Base-by-base conservation (phyloP, 2,888 invertebrate species). In the Drosophila flavopinicola region DNA sequence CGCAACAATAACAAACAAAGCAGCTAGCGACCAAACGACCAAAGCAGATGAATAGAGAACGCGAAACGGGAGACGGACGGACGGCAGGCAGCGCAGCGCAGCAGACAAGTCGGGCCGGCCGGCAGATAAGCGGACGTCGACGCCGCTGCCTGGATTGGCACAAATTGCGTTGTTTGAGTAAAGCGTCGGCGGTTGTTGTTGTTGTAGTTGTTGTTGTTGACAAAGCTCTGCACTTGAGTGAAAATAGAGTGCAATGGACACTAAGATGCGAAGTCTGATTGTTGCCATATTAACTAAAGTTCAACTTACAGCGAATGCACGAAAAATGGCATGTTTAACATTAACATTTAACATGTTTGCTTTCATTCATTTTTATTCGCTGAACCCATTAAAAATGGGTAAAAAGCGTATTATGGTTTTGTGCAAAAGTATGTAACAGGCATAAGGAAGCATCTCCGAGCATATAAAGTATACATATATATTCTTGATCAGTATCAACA, bases 141-240 rank as follows among this genome's bases (percentile, higher is more conserved):
- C 23, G 13, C 33, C 41, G 53, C 37, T 75, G 69, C 53, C 42
- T 37, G 66, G 66, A 75, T 71, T 76, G 72, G 53, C 72, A 61
- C 20, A 58, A 73, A 75, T 63, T 73, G 73, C 76, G 76, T 66
- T 71, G 54, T 71, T 72, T 37, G 23, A 53, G 53, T 57, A 71
- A 66, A 39, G 47, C 35, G 29, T n/a, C n/a, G 11, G 42, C 52
- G 32, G 11, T 42, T 45, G 33, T 45, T 42, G 11, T 29, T 39
- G 30, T 53, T 38, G 24, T 20, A 45, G n/a, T 45, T 42, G 23
- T 53, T 57, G 4, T 59, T 48, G 27, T 32, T 49, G 41, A 13
- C 33, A 44, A 24, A 20, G 20, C 23, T 38, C 15, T 20, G 27
- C 44, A 52, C 4, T 41, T 15, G 3, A 56, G 45, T 35, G 45